Percentiles rank a stretch among this genome's conserved stretches.
Evolutionary conservation across 2,113 vertebrate species (phyloP).

Genomic region (Vicugna pacos): DNA sequence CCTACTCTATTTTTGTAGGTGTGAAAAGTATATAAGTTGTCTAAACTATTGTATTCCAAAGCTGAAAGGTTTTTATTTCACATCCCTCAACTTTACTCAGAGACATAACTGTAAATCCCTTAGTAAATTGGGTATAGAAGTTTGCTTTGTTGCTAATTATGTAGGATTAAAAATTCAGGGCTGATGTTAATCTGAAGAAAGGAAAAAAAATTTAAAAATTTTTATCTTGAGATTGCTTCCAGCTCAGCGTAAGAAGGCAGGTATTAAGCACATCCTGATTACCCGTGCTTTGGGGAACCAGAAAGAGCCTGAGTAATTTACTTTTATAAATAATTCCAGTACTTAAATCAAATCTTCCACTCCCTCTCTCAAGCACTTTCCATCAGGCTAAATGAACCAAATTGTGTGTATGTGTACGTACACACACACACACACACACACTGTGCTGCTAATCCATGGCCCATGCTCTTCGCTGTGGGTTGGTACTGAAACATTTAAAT

Average conservation of each 20-base stretch:
- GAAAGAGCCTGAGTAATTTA: conserved; percentile 16
- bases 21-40: not conserved
- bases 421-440: no score
- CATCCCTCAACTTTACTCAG: conserved; percentile 12
- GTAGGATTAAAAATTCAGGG: conserved; percentile 26
- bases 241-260: conserved; percentile 23
- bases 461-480: not conserved
- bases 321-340: conserved; percentile 59
- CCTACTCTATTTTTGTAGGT: not conserved
- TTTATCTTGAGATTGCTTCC: conserved; percentile 30
- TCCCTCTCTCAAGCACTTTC: conserved; percentile 28
- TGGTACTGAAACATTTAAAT: not conserved
- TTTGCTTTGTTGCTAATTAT: conserved; percentile 45
- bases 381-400: not conserved
- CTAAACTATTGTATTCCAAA: not conserved
- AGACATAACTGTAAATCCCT: conserved; percentile 14
- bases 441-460: not conserved
- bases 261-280: conserved; percentile 52
- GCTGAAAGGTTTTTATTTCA: conserved; percentile 4
- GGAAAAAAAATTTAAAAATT: not conserved
- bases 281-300: conserved; percentile 8
- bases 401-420: not conserved
- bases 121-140: conserved; percentile 14
- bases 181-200: conserved; percentile 38
- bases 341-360: not conserved